phyloP scores from a whole-genome alignment of 2,888 invertebrate species.

The Euplagia quadripunctaria region DNA sequence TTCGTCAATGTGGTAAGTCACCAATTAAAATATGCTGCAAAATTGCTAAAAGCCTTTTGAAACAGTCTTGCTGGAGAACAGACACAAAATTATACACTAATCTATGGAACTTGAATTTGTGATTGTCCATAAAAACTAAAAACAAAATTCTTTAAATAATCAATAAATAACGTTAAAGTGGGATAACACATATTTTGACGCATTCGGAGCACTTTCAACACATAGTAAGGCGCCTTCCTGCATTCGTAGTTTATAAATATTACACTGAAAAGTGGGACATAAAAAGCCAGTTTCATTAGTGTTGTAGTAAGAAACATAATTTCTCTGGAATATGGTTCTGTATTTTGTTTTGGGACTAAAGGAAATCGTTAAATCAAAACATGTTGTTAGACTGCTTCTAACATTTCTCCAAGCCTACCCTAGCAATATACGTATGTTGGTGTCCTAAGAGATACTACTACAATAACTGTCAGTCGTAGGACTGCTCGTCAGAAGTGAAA shows the following conservation, averaged over 20 bases:
- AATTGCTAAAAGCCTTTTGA: background rate
- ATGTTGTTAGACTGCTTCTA: background rate
- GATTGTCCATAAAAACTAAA: background rate
- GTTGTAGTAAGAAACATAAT: background rate
- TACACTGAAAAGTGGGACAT: background rate
- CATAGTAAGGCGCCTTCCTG: background rate
- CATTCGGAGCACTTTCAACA: background rate
- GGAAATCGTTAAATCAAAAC: background rate
- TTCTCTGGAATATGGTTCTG: background rate
- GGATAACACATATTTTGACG: background rate
- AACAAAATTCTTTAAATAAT: background rate
- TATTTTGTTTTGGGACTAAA: background rate
- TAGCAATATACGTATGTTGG: background rate
- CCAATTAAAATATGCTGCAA: background rate
- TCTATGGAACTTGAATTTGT: background rate
- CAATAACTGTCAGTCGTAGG: too few relatives aligned
- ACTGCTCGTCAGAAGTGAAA: too few relatives aligned
- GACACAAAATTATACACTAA: background rate
- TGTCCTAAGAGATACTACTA: background rate
- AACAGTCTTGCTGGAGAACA: background rate
- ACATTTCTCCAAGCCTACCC: background rate
- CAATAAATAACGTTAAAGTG: background rate
- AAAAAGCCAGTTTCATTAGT: background rate
- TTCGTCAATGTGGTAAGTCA: slow-evolving; percentile 96
- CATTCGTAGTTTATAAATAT: background rate